Evolutionary conservation across 2,113 vertebrate genomes (phyloP), one percentile per base, ranked within the genome.

Genomic region (Eretmochelys imbricata): DNA sequence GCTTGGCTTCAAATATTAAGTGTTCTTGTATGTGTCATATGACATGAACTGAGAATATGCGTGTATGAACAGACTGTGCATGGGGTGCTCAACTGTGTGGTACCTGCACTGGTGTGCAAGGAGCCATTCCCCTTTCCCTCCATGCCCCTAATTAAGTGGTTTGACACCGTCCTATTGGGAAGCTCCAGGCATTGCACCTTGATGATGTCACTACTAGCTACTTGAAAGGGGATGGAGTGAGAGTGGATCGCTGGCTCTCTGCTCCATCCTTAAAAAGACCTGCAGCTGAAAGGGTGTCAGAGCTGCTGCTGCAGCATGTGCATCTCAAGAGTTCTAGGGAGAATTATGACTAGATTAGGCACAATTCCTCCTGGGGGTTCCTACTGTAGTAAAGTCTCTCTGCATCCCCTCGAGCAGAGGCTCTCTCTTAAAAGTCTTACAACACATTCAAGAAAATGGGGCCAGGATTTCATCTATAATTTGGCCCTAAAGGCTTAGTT

Each of bases 381-480:
- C 65, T 72, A 10, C 65, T 72, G 5, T 38, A 10, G 17, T 22
- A n/a, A 69, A 14, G 0, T 27, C 22, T 51, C 35, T 14, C 7
- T 55, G 4, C 81, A 4, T 5, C 85, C 76, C 94, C 79, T 51
- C 31, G 57, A 2, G 50, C 79, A 81, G 93, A 72, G 90, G 27
- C 54, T 91, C 75, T 31, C 31, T 54, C 82, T 93, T 87, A 81
- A 84, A 92, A 83, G 80, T 72, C 65, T 38, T 72, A 38, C n/a
- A 72, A 38, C 65, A n/a, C 51, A 88, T 65, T 91, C 54, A 82
- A 93, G 89, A 94, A 87, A n/a, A 82, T 80, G 57, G 78, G 86
- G 49, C 38, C 82, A 89, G 78, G 84, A 69, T 94, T 96, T 96
- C 86, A 90, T 59, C 72, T 91, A 62, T 90, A 80, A 87, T 96